Base-by-base conservation (phyloP, 2,113 vertebrate genomes). In the Ariopsis seemanni region DNA sequence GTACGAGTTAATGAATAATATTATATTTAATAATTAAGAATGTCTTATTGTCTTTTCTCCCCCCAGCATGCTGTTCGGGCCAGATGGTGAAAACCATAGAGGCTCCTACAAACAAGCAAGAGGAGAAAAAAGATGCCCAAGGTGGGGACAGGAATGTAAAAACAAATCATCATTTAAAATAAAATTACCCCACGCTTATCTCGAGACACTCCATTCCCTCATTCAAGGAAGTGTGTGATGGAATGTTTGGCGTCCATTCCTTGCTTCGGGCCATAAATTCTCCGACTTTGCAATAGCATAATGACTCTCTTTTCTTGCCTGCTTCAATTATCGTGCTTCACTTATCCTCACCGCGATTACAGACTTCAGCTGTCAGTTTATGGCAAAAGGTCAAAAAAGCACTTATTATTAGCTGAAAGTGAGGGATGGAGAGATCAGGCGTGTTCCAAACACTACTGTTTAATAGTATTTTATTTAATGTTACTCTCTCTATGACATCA, bases 61-160 rank as follows among this genome's bases (percentile, higher is more conserved):
- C 42, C 91, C 67, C 92, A 99, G 98, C 96, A 7, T 99, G 98
- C 91, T 99, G 98, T 87, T 94, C 96, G 9, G 97, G 97, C 81
- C 96, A 98, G 87, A 95, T 97, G 0, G 96, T 96, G 88, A 99
- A 99, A 93, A 95, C 95, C 0, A 95, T 97, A 0, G 98, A 99
- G 90, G 95, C 95, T 86, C 97, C 97, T 79, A 94, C 92, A 69
- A 97, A 93, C 91, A 95, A 97, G 89, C 97, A 97, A 52, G 97
- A 98, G 91, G 98, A 99, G 90, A 99, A 99, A 92, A 99, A 98
- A 92, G 98, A 99, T 84, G 92, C 96, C 2, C 97, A 96, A 95
- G 97, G 98, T 98, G 94, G 80, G 42, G 11, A 48, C 0, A 53
- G n/a, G 27, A 27, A 30, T 30, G 48, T 53, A 11, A 80, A 80